Evolutionary conservation across 2,797 vertebrate species (phyloP).

Genomic region (Neosalanx taihuensis): DNA sequence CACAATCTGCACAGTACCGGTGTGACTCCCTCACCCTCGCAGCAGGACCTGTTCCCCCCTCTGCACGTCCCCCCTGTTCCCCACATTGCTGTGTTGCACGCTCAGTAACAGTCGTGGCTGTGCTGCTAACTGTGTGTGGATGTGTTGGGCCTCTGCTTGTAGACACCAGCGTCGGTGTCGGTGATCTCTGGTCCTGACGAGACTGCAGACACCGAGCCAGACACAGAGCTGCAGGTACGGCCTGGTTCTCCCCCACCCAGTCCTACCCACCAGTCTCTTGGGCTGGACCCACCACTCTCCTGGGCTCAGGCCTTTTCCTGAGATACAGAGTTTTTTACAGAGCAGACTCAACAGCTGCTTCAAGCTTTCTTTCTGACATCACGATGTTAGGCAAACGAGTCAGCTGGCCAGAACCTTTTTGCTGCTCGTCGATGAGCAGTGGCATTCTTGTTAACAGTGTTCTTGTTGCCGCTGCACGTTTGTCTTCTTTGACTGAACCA

Average conservation of each 20-base stretch:
- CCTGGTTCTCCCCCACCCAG: not conserved
- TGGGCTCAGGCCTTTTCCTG: not conserved
- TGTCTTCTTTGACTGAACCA: not conserved
- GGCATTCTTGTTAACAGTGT: not conserved
- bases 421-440: not conserved
- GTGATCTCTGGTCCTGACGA: conserved; percentile 32
- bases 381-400: not conserved
- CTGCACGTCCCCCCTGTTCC: not conserved
- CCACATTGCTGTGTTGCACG: not conserved
- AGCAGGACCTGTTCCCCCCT: not conserved
- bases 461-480: not conserved
- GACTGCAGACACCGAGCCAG: conserved; percentile 36
- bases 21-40: not conserved
- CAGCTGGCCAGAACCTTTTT: no score
- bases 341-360: not conserved
- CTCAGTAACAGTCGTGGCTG: not conserved
- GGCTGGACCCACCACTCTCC: no score
- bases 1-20: not conserved
- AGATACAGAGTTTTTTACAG: not conserved
- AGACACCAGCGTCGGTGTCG: conserved; percentile 34
- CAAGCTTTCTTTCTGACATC: not conserved
- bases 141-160: conserved; percentile 40
- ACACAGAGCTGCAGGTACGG: conserved; percentile 43
- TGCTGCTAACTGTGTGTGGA: conserved; percentile 17
- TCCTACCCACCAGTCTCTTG: no score